Evolutionary conservation across 1,140 invertebrate species (phyloP).

Genomic region (Olivierus martensii): DNA sequence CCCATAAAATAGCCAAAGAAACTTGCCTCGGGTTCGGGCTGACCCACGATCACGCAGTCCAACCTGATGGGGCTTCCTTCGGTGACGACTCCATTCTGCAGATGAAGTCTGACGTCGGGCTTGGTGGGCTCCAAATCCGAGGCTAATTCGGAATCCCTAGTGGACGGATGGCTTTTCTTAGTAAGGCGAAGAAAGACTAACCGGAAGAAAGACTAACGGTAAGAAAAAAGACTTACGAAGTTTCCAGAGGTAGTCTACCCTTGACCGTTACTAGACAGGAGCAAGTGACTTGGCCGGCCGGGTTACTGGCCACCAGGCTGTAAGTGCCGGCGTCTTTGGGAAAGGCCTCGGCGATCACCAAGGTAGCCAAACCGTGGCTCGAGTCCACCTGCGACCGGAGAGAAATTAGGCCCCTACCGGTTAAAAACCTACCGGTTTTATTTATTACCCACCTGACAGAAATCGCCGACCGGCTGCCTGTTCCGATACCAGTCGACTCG

Average conservation of each 20-base stretch:
- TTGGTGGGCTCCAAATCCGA: conserved; percentile 53
- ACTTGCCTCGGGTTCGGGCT: conserved; percentile 64
- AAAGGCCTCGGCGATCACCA: conserved; percentile 82
- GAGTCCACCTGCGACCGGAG: conserved; percentile 36
- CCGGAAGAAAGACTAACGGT: no score
- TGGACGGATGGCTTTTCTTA: no score
- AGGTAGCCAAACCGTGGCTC: conserved; percentile 69
- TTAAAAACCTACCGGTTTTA: no score
- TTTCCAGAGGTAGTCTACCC: conserved; percentile 48
- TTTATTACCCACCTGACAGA: no score
- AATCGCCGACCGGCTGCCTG: conserved; percentile 59
- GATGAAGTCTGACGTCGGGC: conserved; percentile 52
- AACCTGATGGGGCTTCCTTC: conserved; percentile 55
- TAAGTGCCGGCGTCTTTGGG: conserved; percentile 62
- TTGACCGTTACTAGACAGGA: conserved; percentile 79
- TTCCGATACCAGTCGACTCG: conserved; percentile 63
- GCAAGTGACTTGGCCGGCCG: conserved; percentile 79
- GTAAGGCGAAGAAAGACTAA: no score
- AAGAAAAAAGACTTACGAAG: conserved; percentile 36
- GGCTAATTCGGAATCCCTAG: conserved; percentile 46
- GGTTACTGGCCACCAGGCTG: conserved; percentile 76
- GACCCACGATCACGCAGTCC: conserved; percentile 66
- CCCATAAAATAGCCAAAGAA: no score
- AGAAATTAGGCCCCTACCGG: no score
- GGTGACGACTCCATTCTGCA: conserved; percentile 49